Evolutionary conservation across 2,888 invertebrate genomes (phyloP).

Genomic region (Drosophila paramelanica): DNA sequence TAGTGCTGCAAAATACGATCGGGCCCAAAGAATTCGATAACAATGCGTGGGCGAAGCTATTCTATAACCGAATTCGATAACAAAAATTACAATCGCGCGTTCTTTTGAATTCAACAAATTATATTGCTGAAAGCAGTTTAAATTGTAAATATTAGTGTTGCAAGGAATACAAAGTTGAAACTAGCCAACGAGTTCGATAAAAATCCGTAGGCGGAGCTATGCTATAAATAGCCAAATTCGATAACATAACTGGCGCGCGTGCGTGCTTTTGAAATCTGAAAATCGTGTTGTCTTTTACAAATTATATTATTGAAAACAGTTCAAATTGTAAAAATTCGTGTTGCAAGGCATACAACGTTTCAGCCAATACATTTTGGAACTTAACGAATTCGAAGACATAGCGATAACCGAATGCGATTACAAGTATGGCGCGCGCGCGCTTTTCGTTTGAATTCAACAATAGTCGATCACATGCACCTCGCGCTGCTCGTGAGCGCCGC

Average conservation of each 20-base stretch:
- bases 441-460: neutral
- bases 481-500: neutral
- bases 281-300: neutral
- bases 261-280: too few relatives aligned
- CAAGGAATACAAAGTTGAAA: conserved; percentile 11
- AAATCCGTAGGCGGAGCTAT: neutral
- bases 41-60: neutral
- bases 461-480: neutral
- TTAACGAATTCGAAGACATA: neutral
- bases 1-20: neutral
- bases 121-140: conserved; percentile 19
- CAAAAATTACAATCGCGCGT: neutral
- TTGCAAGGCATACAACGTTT: conserved; percentile 16
- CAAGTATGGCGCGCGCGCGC: neutral
- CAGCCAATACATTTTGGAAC: neutral
- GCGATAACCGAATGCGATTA: conserved; percentile 1
- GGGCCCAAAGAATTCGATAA: neutral
- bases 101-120: neutral
- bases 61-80: neutral
- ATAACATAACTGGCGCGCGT: neutral
- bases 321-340: conserved; percentile 24
- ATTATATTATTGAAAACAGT: conserved; percentile 17
- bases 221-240: neutral
- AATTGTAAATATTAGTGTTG: conserved; percentile 25
- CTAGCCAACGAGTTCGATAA: neutral